Evolutionary conservation across 2,888 invertebrate genomes (phyloP).

Genomic region (Syritta pipiens): DNA sequence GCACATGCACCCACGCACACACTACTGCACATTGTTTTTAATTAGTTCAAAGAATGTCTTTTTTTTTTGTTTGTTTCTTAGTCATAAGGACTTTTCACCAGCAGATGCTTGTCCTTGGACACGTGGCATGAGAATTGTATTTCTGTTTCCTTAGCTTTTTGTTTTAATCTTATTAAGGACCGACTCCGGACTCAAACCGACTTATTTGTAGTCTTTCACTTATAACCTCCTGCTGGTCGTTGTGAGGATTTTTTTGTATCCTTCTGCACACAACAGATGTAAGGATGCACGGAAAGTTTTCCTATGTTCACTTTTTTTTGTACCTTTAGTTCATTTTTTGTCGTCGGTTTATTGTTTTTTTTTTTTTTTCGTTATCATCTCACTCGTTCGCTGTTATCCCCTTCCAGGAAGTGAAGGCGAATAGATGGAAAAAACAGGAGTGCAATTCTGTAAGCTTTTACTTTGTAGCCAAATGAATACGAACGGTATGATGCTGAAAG

Average conservation of each 20-base stretch:
- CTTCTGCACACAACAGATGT: background rate
- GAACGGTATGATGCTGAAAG: conserved; percentile 16
- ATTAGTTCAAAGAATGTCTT: conserved; percentile 56
- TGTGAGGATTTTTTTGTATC: background rate
- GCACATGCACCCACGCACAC: background rate
- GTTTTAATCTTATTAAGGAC: conserved; percentile 23
- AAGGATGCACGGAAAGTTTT: conserved; percentile 13
- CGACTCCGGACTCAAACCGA: background rate
- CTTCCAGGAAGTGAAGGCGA: background rate
- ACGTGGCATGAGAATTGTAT: conserved; percentile 46
- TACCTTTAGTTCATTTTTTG: too few species aligned
- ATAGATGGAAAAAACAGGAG: background rate
- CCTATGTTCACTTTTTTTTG: background rate
- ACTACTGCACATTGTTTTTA: conserved; percentile 38
- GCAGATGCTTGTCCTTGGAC: conserved; percentile 12
- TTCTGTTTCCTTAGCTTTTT: conserved; percentile 24
- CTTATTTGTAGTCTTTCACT: background rate
- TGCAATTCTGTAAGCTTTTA: conserved; percentile 22
- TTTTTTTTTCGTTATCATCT: background rate
- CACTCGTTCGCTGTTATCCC: conserved; percentile 7
- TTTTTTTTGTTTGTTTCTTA: too few species aligned
- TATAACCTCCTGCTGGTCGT: background rate
- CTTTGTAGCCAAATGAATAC: conserved; percentile 37
- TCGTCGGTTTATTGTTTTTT: too few species aligned
- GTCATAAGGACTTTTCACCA: too few species aligned